These are phyloP conservation scores for Drosophila pseudotalamancana DNA, from an alignment of 2,888 invertebrate genomes.

Conservation along the genomic window DNA sequence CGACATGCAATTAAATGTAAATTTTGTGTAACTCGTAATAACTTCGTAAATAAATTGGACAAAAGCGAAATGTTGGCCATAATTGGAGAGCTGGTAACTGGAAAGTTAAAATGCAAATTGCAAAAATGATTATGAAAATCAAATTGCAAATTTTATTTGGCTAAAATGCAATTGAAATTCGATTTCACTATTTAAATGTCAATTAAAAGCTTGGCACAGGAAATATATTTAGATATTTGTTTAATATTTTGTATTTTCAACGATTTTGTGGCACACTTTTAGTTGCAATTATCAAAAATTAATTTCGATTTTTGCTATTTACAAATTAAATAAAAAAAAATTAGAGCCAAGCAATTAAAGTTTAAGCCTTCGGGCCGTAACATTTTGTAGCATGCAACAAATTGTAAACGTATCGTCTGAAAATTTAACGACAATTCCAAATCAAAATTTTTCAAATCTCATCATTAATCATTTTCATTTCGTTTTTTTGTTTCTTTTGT, in stretches of 20 bases:
- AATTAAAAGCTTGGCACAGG: slow-evolving; percentile 32
- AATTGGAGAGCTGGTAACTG: slow-evolving; percentile 31
- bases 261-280: not conserved
- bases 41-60: slow-evolving; percentile 30
- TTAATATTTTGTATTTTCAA: not conserved
- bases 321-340: slow-evolving; percentile 42
- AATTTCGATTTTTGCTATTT: slow-evolving; percentile 26
- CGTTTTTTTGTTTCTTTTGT: not conserved
- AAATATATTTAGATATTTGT: not conserved
- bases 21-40: slow-evolving; percentile 20
- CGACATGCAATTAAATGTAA: slow-evolving; percentile 31
- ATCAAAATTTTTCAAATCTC: not conserved
- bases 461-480: slow-evolving; percentile 3
- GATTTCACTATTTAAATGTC: slow-evolving; percentile 48
- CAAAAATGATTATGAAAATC: slow-evolving; percentile 25
- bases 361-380: not conserved
- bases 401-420: slow-evolving; percentile 2
- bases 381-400: slow-evolving; percentile 46
- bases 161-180: slow-evolving; percentile 60
- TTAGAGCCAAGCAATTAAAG: slow-evolving; percentile 38
- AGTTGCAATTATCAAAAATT: slow-evolving; percentile 13
- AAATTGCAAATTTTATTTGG: slow-evolving; percentile 59
- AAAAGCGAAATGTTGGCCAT: slow-evolving; percentile 25
- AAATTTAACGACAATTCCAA: slow-evolving; percentile 9
- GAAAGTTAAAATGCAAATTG: not conserved